phyloP scores from a whole-genome alignment of 1,140 invertebrate species.

The Drosophila nannoptera region DNA sequence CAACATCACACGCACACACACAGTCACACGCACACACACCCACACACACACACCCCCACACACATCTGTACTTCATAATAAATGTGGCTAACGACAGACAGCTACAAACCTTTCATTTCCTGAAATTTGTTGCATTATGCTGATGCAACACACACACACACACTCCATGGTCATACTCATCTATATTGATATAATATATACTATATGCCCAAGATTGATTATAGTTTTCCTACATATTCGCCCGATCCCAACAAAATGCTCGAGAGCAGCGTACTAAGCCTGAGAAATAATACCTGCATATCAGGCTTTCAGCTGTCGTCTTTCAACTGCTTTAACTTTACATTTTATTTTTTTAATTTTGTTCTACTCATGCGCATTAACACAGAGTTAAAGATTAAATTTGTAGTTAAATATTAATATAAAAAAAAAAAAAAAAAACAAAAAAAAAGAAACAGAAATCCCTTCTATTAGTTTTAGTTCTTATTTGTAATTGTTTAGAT shows the following conservation, averaged over 20 bases:
- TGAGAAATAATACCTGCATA: not conserved
- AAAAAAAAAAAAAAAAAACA: slow-evolving; percentile 10
- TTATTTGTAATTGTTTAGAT: slow-evolving; percentile 65
- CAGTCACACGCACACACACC: slow-evolving; percentile 21
- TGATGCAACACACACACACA: not conserved
- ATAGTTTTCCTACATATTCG: slow-evolving; percentile 21
- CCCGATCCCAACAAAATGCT: slow-evolving; percentile 25
- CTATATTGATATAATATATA: slow-evolving; percentile 3
- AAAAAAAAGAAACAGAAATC: slow-evolving; percentile 5
- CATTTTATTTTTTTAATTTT: slow-evolving; percentile 10
- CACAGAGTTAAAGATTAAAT: slow-evolving; percentile 15
- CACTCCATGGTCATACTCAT: slow-evolving; percentile 5
- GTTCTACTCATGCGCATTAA: slow-evolving; percentile 18
- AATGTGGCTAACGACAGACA: slow-evolving; percentile 14
- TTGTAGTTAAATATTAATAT: slow-evolving; percentile 26
- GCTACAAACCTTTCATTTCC: slow-evolving; percentile 18
- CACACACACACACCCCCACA: not conserved
- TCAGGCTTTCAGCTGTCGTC: not conserved
- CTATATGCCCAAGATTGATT: slow-evolving; percentile 4
- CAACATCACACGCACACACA: slow-evolving; percentile 16
- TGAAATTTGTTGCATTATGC: slow-evolving; percentile 10
- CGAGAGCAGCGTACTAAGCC: slow-evolving; percentile 20
- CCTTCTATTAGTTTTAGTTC: slow-evolving; percentile 34
- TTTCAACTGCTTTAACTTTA: slow-evolving; percentile 7
- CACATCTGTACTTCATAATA: slow-evolving; percentile 53